Evolutionary conservation across 1,140 invertebrate species (phyloP), one percentile per base, ranked within the genome.

Genomic region (Camponotus vicinus): DNA sequence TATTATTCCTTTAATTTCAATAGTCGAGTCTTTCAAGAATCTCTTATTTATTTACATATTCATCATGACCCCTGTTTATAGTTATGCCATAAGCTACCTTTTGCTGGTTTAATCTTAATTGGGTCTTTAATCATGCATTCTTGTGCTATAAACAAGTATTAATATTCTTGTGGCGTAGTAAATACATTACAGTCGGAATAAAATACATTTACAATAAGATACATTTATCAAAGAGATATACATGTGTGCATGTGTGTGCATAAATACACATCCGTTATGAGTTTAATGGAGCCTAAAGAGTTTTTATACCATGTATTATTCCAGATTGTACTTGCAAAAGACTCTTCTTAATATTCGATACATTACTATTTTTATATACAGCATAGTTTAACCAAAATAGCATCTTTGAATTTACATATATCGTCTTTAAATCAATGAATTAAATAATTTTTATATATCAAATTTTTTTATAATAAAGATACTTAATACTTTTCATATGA

Each of bases 401-500:
- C 42, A 45, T 34, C 13, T 34, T 11, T 32, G 1, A 32, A 67
- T 42, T 70, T 32, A 5, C 40, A 70, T 55, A 5, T 55, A 70
- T 55, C 9, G 57, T 80, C 9, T 45, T 75, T 75, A 3, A 73
- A 42, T 1, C 1, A 40, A 45, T 32, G 45, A 55, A 2, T 32
- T 6, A 5, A 2, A 42, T 11, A 4, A 0, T 34, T 61, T 71
- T 71, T 34, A 37, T 59, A 70, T 6, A 15, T 61, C 42, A 63
- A 27, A 61, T 83, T 69, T 69, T 27, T 27, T 27, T 27, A 27
- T 27, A 27, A 27, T 27, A 27, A 27, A 27, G 13, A 69, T 18
- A 49, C 55, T 83, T n/a, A 21, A 59, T 45, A 59, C 27, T 18
- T 61, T 83, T 75, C 18, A 82, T 9, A 32, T 57, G 59, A 73